Evolutionary conservation across 2,113 vertebrate species (phyloP), one percentile per base, ranked within the genome.

Genomic region (Helogale parvula): DNA sequence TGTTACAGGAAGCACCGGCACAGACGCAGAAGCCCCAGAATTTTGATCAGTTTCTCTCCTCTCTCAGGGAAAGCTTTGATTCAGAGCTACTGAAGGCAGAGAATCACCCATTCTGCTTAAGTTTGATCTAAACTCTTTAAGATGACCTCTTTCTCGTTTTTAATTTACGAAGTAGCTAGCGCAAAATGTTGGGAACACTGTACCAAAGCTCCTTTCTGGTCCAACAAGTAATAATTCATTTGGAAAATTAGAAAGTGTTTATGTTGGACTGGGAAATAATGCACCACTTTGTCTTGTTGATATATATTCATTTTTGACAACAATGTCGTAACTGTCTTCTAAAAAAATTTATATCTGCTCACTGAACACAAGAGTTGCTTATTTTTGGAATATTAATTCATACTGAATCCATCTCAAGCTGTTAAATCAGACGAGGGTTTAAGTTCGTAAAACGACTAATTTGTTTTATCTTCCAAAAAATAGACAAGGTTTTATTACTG

Each of bases 381-480:
- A 47, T 35, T 72, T 93, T 94, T 88, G 35, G 11, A 81, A 31
- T 38, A 57, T 54, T 91, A 54, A 81, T 74, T 90, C 19, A 50
- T 65, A 63, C 63, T 52, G 50, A 94, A 35, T 88, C 71, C 52
- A 9, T 79, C 21, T 85, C 71, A 74, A 31, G n/a, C 41, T 41
- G 10, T 85, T 92, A 84, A 92, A 74, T 15, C 27, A 60, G 25
- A 19, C 8, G 38, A 79, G 5, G 17, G 31, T 66, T 60, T 88
- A 92, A 57, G 0, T 80, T 71, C 29, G 47, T 71, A 66, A 86
- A 85, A 50, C 31, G 52, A 25, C 35, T 86, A 45, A 74, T 54
- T 54, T 95, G 47, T 76, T 80, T 86, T 57, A 68, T 66, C 57
- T 87, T 90, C 57, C n/a, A 27, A 83, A 90, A 90, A 80, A 57